These are phyloP conservation scores for Lycia hirtaria DNA, from an alignment of 2,888 invertebrate genomes.

Conservation along the genomic window DNA sequence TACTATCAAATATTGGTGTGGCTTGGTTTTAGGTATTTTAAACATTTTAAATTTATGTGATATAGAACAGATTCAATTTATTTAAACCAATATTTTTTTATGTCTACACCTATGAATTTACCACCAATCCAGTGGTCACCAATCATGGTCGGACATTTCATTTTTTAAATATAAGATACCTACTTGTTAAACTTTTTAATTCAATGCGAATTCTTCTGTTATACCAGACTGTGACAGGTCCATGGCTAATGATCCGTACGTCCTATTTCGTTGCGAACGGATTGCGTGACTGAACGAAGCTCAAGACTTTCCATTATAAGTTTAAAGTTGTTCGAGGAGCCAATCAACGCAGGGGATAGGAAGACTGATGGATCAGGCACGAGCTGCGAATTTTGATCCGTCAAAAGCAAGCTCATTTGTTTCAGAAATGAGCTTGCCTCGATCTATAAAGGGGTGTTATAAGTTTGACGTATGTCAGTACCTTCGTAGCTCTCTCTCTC, in stretches of 20 bases:
- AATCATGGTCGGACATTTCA: too few relatives aligned
- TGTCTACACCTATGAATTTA: too few relatives aligned
- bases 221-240: conserved; percentile 29
- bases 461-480: too few relatives aligned
- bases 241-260: conserved; percentile 46
- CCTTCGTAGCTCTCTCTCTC: too few relatives aligned
- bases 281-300: conserved; percentile 48
- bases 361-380: conserved; percentile 20
- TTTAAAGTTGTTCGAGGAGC: conserved; percentile 34
- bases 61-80: not conserved
- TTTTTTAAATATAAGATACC: too few relatives aligned
- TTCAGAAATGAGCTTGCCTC: not conserved
- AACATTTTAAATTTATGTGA: not conserved
- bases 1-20: not conserved
- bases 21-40: not conserved
- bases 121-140: too few relatives aligned
- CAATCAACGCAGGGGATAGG: conserved; percentile 25
- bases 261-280: conserved; percentile 44
- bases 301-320: conserved; percentile 35
- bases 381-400: conserved; percentile 12
- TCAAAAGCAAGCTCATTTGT: not conserved
- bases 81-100: too few relatives aligned
- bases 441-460: too few relatives aligned
- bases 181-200: not conserved
- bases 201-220: conserved; percentile 10